Percentiles rank a stretch among this genome's conserved stretches.
These are phyloP conservation scores for Tineola bisselliella DNA, from an alignment of 2,888 invertebrate species.

Conservation along the genomic window DNA sequence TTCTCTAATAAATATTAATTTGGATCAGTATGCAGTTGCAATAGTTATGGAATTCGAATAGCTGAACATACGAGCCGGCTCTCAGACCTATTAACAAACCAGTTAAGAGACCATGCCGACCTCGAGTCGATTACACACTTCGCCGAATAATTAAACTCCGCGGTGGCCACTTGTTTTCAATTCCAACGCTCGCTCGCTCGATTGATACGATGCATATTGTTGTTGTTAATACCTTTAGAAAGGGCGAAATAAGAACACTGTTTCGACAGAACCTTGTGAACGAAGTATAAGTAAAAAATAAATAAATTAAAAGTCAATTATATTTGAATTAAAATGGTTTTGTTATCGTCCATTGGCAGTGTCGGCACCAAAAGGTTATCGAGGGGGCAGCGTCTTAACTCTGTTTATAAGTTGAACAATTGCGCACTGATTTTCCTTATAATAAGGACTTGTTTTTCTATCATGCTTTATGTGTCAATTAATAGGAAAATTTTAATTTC, in stretches of 20 bases:
- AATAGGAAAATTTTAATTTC: background rate
- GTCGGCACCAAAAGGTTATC: background rate
- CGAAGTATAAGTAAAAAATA: background rate
- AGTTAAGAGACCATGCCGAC: slow-evolving; percentile 55
- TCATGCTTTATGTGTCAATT: background rate
- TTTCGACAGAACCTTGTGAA: too few relatives aligned
- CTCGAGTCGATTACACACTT: slow-evolving; percentile 57
- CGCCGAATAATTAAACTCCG: slow-evolving; percentile 49
- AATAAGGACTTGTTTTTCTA: background rate
- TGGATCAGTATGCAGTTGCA: background rate
- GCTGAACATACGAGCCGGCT: background rate
- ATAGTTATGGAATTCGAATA: background rate
- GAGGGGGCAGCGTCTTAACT: background rate
- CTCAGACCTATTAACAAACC: slow-evolving; percentile 43
- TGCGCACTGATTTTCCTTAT: background rate
- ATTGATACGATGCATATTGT: background rate
- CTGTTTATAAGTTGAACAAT: background rate
- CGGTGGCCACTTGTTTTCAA: background rate
- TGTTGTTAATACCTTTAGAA: background rate
- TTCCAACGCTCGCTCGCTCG: background rate
- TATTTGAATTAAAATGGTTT: background rate
- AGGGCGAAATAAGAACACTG: background rate
- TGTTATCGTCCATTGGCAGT: slow-evolving; percentile 7
- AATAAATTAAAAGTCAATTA: slow-evolving; percentile 8
- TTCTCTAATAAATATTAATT: background rate